Conservation (phyloP, 2,797 vertebrate genomes). For the Schizopygopsis malacanthus region DNA sequence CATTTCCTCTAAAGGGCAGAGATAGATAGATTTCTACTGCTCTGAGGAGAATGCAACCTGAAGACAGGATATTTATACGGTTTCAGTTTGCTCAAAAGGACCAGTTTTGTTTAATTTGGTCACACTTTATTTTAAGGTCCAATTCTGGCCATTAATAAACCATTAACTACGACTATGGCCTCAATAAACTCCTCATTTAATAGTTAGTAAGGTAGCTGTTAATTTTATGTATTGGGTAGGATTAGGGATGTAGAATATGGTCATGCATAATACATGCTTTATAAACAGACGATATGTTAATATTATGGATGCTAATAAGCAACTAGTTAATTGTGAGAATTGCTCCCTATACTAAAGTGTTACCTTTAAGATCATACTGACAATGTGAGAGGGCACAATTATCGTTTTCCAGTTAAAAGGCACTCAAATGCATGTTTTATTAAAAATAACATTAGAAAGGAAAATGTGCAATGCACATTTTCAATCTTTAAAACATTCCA, state of each 20-base stretch:
- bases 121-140: neutral
- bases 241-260: neutral
- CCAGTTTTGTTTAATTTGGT: neutral
- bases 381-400: neutral
- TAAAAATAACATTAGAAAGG: neutral
- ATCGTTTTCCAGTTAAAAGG: neutral
- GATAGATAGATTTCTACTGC: slow-evolving; percentile 23
- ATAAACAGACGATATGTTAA: neutral
- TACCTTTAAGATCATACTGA: neutral
- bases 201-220: neutral
- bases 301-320: too few relatives aligned
- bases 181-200: neutral
- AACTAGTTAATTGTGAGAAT: too few relatives aligned
- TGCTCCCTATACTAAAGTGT: neutral
- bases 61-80: neutral
- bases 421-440: neutral
- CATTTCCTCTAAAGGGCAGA: slow-evolving; percentile 33
- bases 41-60: slow-evolving; percentile 5
- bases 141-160: neutral
- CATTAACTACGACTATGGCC: neutral
- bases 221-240: neutral
- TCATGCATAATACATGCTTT: neutral
- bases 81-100: neutral
- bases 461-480: neutral
- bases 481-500: neutral